Evolutionary conservation across 2,888 invertebrate species (phyloP).

Genomic region (Macroteleia sp.): DNA sequence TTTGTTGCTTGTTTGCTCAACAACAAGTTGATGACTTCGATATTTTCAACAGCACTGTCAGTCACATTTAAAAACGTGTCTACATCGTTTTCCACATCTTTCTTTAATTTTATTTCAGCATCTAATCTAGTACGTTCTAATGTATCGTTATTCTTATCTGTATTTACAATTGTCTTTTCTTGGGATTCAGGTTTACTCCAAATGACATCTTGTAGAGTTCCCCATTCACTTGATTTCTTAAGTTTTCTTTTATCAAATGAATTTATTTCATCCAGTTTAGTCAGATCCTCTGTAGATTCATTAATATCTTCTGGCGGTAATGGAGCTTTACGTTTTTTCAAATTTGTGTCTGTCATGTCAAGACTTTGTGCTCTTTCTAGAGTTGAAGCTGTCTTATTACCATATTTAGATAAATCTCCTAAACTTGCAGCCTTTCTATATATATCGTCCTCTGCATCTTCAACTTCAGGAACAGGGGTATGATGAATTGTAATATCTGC

Average conservation of each 20-base stretch:
- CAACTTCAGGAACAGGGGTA: slow-evolving; percentile 85
- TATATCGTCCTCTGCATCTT: slow-evolving; percentile 86
- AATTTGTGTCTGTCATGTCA: slow-evolving; percentile 88
- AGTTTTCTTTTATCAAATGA: slow-evolving; percentile 88
- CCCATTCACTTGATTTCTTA: slow-evolving; percentile 91
- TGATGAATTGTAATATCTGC: slow-evolving; percentile 91
- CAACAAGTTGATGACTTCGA: slow-evolving; percentile 78
- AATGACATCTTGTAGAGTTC: slow-evolving; percentile 90
- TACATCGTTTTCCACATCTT: slow-evolving; percentile 24
- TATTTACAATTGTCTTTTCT: too few species aligned
- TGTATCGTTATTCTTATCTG: slow-evolving; percentile 84
- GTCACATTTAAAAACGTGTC: slow-evolving; percentile 53
- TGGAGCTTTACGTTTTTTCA: slow-evolving; percentile 89
- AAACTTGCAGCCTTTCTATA: slow-evolving; percentile 90
- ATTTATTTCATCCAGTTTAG: slow-evolving; percentile 87
- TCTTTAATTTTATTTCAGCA: slow-evolving; percentile 86
- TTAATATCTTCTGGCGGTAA: slow-evolving; percentile 83
- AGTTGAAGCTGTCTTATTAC: slow-evolving; percentile 85
- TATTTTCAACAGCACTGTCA: slow-evolving; percentile 66
- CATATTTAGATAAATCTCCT: slow-evolving; percentile 90
- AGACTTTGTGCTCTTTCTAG: slow-evolving; percentile 92
- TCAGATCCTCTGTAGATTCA: slow-evolving; percentile 80
- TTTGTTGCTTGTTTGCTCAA: slow-evolving; percentile 75
- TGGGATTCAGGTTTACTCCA: slow-evolving; percentile 85
- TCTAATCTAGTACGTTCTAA: slow-evolving; percentile 87